Evolutionary conservation across 2,113 vertebrate species (phyloP), one percentile per base, ranked within the genome.

Genomic region (Hemiprocne comata): DNA sequence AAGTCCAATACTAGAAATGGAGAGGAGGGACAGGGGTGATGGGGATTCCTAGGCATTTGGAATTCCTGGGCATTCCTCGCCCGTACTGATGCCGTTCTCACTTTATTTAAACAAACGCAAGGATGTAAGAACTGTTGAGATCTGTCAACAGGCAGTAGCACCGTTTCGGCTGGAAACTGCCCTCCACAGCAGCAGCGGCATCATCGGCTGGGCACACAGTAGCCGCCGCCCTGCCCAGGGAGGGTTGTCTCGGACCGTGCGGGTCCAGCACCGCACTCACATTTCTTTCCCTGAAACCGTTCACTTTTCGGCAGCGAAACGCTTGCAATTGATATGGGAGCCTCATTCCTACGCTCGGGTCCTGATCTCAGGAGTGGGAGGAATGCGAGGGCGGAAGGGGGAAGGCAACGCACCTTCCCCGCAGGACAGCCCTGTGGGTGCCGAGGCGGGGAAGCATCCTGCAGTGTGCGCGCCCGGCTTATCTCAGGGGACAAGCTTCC

Each of bases 191-290:
- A n/a, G 38, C n/a, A 8, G 34, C 9, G 23, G 19, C 28, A 38
- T 73, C 58, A 23, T 0, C 29, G 34, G 40, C 46, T 5, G 66
- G 11, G 23, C 31, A 73, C 21, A 15, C 72, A 3, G 44, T 5
- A 25, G 8, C 10, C 8, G 51, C 33, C n/a, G 13, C n/a, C n/a
- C 28, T 20, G 9, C 2, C 53, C 58, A 9, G 50, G 23, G 51
- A 20, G 15, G 19, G 9, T 9, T 33, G 51, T 9, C 18, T 10
- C 29, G 12, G 1, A 29, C 26, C n/a, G 3, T 6, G 24, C 2
- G 31, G n/a, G 7, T 64, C 50, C 26, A 4, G 44, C 50, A 40
- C 6, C 5, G 13, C 28, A 6, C 36, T 8, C 33, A 3, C 50
- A 2, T 29, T 6, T 16, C 58, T 21, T 53, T 34, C 40, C 55